These are phyloP conservation scores for Peromyscus nudipes DNA, from an alignment of 2,797 vertebrate genomes.

Conservation along the genomic window DNA sequence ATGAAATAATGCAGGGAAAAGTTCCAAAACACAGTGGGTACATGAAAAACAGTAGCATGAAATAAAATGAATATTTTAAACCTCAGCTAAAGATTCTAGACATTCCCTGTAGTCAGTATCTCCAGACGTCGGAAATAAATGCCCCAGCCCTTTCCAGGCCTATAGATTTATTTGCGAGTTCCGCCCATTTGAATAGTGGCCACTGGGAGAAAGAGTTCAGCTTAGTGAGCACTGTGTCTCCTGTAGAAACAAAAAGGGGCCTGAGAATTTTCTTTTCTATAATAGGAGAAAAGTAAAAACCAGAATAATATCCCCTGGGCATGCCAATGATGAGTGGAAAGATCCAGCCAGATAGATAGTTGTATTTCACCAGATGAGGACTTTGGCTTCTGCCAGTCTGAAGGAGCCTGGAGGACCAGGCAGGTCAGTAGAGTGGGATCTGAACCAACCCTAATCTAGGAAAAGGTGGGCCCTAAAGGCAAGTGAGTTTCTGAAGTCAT, in stretches of 20 bases:
- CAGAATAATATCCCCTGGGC: not conserved
- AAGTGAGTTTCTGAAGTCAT: not conserved
- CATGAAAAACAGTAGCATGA: not conserved
- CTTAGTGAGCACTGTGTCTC: not conserved
- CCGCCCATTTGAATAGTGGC: not conserved
- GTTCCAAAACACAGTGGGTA: not conserved
- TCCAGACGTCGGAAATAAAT: not conserved
- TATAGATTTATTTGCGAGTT: fast-evolving
- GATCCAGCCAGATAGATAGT: not conserved
- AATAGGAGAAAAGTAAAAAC: not conserved
- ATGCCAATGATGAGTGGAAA: not conserved
- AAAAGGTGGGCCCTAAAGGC: not conserved
- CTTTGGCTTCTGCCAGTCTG: not conserved
- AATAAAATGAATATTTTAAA: not conserved
- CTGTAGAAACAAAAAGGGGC: not conserved
- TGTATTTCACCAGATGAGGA: not conserved
- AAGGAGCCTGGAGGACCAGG: not conserved
- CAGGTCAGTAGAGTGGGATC: not conserved
- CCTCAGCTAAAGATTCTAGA: not conserved
- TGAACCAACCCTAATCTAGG: not conserved
- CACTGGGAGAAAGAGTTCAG: not conserved
- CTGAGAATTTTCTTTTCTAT: not conserved
- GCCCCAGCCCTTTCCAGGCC: not conserved
- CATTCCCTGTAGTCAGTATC: not conserved
- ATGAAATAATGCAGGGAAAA: not conserved